Evolutionary conservation across 2,797 vertebrate genomes (phyloP), one percentile per base, ranked within the genome.

Genomic region (Acrossocheilus wenchowensis): DNA sequence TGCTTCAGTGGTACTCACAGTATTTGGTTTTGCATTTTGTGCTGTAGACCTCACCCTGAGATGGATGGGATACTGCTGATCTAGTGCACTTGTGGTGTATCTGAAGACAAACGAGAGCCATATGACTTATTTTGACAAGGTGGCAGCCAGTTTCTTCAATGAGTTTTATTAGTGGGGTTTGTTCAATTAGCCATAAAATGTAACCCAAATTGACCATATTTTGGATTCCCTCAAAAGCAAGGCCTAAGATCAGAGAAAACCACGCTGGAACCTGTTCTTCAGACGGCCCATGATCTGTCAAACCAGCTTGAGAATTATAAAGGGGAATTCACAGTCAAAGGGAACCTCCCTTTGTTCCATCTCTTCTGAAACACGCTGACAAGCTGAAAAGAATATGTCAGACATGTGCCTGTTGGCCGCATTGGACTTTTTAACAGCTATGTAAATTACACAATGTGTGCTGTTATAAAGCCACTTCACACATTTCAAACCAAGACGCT

Each of bases 271-370:
- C 45, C 74, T 69, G 48, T n/a, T 68, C 45, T 54, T 78, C 83
- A 85, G 50, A 83, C 2, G 0, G 36, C 36, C 41, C 26, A n/a
- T 15, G 26, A 62, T 85, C 50, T 81, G 52, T 73, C 66, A 81
- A 74, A 72, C 77, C 30, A 48, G 54, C 64, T 48, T 9, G 15
- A 48, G 54, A 72, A 19, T 73, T 62, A 79, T 80, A 79, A 86
- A 86, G 78, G 84, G 84, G 84, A 86, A 73, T 81, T 86, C 78
- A 86, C 69, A 79, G 36, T 69, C 77, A 41, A 41, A 69, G 30
- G 71, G 84, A 81, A 64, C 69, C 84, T 86, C 78, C 78, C 78
- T 86, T 86, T 73, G 78, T 86, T 86, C 52, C 66, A 86, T 60
- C 77, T 80, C 77, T 72, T 39, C 69, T 81, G 66, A 81, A 86